phyloP scores from a whole-genome alignment of 2,113 vertebrate genomes.

The Burhinus oedicnemus region DNA sequence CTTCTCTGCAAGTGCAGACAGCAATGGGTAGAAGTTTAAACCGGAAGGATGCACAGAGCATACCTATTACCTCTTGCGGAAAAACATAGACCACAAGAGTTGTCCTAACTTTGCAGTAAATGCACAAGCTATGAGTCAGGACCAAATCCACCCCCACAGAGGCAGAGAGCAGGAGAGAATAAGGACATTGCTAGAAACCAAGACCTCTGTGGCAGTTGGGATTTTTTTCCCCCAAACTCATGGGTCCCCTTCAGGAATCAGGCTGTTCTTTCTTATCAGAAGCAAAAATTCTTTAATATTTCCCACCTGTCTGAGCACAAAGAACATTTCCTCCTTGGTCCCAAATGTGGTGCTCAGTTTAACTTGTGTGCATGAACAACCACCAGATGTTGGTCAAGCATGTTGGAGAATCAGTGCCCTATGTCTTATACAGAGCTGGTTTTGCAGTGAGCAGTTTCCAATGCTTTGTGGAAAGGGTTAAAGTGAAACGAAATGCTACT shows the following conservation, averaged over 20 bases:
- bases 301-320: neutral
- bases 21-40: neutral
- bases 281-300: neutral
- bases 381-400: neutral
- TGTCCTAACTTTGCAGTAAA: neutral
- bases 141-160: neutral
- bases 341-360: neutral
- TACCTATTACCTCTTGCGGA: neutral
- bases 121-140: neutral
- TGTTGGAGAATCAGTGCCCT: neutral
- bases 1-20: neutral
- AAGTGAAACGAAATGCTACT: neutral
- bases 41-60: neutral
- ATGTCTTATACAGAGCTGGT: neutral
- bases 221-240: neutral
- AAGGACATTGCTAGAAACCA: neutral
- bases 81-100: neutral
- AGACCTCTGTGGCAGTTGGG: neutral
- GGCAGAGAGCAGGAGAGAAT: neutral
- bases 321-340: neutral
- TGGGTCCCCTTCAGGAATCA: neutral
- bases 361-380: neutral
- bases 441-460: neutral
- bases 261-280: neutral
- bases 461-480: neutral